Conservation (phyloP, 2,888 invertebrate genomes). For the Orchestes rusci region DNA sequence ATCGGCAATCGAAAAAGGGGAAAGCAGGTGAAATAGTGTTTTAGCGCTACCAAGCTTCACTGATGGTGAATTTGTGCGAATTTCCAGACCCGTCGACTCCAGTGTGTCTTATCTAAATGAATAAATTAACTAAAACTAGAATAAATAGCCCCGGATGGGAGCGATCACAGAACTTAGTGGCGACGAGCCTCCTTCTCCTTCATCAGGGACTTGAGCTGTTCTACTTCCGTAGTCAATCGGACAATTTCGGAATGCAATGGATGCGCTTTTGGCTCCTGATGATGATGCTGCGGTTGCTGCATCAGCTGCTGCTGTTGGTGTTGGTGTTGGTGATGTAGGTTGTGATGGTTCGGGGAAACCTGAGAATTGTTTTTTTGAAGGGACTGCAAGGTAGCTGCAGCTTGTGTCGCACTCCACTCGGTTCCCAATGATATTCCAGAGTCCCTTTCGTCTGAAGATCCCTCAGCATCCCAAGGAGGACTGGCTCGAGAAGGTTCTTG, state of each 20-base stretch:
- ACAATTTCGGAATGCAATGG: conserved; percentile 81
- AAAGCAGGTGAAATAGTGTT: no score
- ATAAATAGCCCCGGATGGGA: conserved; percentile 36
- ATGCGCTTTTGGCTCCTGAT: conserved; percentile 45
- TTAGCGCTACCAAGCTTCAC: no score
- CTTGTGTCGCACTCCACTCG: conserved; percentile 51
- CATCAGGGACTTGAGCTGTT: conserved; percentile 77
- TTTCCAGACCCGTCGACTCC: no score
- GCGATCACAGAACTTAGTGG: conserved; percentile 30
- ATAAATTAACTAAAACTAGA: conserved; percentile 38
- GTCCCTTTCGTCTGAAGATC: conserved; percentile 84
- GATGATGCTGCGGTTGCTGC: conserved; percentile 29
- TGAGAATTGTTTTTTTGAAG: conserved; percentile 39
- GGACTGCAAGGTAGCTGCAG: conserved; percentile 38
- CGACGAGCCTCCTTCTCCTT: conserved; percentile 34
- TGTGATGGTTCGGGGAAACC: no score
- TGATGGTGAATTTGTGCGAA: no score
- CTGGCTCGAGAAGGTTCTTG: conserved; percentile 78
- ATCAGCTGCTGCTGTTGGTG: no score
- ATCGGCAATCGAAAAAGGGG: no score
- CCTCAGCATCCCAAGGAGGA: conserved; percentile 82
- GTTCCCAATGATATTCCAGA: conserved; percentile 80
- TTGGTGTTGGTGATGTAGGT: no score
- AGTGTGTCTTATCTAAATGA: conserved; percentile 29
- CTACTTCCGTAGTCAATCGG: conserved; percentile 84